phyloP scores from a whole-genome alignment of 2,797 vertebrate species.

The Onychomys arenicola region DNA sequence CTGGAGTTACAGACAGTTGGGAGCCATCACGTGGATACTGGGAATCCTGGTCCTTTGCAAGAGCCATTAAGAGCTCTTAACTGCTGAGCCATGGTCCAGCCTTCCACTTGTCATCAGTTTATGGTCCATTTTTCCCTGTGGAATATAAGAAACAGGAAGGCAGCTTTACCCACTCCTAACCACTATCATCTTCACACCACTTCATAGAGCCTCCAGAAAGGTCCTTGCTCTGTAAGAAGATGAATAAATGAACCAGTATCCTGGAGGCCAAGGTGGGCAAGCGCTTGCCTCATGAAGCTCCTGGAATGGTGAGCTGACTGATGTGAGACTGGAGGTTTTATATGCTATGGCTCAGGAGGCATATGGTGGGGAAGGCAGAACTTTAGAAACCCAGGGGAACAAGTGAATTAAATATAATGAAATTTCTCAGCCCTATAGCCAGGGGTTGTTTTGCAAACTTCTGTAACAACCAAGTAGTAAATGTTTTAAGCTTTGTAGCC shows the following conservation, averaged over 20 bases:
- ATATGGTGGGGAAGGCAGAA: not conserved
- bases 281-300: not conserved
- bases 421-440: not conserved
- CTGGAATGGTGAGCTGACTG: not conserved
- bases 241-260: not conserved
- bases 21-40: not conserved
- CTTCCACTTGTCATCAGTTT: not conserved
- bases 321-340: not conserved
- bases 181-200: not conserved
- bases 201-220: not conserved
- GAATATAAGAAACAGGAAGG: not conserved
- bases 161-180: not conserved
- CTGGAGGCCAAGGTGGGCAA: not conserved
- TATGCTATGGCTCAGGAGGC: not conserved
- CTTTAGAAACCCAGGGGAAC: not conserved
- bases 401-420: not conserved
- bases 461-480: not conserved
- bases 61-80: slow-evolving; percentile 11
- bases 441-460: not conserved
- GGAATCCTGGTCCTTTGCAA: not conserved
- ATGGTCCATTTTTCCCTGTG: not conserved
- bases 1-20: not conserved
- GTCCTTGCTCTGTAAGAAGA: not conserved
- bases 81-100: not conserved
- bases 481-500: not conserved